phyloP scores from a whole-genome alignment of 2,113 vertebrate genomes.

The Poeciliopsis prolifica region DNA sequence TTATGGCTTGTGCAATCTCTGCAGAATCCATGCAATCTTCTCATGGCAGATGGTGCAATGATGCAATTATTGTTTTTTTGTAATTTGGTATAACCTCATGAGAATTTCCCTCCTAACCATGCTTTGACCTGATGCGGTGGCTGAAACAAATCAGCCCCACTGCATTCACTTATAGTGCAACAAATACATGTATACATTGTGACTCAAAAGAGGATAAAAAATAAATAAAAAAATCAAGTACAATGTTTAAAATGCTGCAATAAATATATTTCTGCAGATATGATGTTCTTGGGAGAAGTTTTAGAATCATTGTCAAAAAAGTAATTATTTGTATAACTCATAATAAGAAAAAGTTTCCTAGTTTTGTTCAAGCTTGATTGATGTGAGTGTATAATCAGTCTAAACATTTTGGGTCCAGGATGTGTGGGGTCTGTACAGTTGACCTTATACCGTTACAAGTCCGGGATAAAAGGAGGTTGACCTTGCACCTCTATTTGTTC shows the following conservation, averaged over 20 bases:
- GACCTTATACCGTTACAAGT: too few relatives aligned
- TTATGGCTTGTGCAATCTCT: constrained; percentile 43
- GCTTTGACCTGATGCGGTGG: neutral
- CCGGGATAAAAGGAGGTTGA: too few relatives aligned
- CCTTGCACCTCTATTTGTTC: too few relatives aligned
- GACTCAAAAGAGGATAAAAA: neutral
- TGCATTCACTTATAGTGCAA: neutral
- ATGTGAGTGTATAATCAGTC: neutral
- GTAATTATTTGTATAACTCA: neutral
- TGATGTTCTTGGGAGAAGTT: neutral
- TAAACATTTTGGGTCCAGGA: too few relatives aligned
- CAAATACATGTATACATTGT: neutral
- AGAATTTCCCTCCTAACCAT: neutral
- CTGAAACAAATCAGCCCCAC: neutral
- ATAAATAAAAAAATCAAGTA: neutral
- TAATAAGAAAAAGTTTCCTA: neutral
- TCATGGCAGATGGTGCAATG: constrained; percentile 31
- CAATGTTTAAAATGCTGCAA: neutral
- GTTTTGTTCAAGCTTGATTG: neutral
- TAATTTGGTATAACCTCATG: too few relatives aligned
- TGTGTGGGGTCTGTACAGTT: too few relatives aligned
- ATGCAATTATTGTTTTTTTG: constrained; percentile 16
- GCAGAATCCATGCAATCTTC: constrained; percentile 30
- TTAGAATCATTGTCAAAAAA: neutral
- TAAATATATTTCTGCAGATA: neutral